Base-by-base conservation (phyloP, 2,888 invertebrate genomes). In the Eristalinus sepulchralis region DNA sequence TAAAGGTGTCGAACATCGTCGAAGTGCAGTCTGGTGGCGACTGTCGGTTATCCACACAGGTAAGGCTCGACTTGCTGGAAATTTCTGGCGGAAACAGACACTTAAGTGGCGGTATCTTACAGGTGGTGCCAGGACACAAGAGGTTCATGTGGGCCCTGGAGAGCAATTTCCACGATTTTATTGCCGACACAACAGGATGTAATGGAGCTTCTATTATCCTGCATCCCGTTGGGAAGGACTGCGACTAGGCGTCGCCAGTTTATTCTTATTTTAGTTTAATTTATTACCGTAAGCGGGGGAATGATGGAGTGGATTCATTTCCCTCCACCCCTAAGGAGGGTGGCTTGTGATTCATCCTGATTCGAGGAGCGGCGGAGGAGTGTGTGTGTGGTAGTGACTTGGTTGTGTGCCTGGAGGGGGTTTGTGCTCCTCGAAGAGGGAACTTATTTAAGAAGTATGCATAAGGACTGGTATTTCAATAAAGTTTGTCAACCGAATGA, bases 131-230 rank as follows among this genome's bases (percentile, higher is more conserved):
- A 0, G 95, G 95, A 8, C 94, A 93, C 89, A 94, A 94, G 90
- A 93, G 93, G 33, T 93, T 94, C 63, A 94, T 95, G 94, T 95
- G 95, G 94, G 94, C 94, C 11, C 91, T 95, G 88, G 95, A 95
- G 89, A 95, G 95, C 89, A 95, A 95, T 90, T 95, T 95, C 93
- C 94, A 94, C 71, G 95, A 95, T 91, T 95, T 93, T 89, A 94
- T 95, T 87, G 91, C 93, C 4, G 94, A 94, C 87, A 94, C 93
- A 36, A 94, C 94, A 47, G 94, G 95, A 60, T 94, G 95, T 89
- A 92, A 94, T 81, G 95, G 95, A n/a, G 93, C 95, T 31, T 94
- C 94, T 36, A 94, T 95, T 81, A 91, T 93, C 34, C 92, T 95
- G 66, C 95, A 95, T 93, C 95, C 95, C 0, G 92, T 95, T 67